These are phyloP conservation scores for Proterorhinus semilunaris DNA, from an alignment of 2,113 vertebrate genomes.

Conservation along the genomic window DNA sequence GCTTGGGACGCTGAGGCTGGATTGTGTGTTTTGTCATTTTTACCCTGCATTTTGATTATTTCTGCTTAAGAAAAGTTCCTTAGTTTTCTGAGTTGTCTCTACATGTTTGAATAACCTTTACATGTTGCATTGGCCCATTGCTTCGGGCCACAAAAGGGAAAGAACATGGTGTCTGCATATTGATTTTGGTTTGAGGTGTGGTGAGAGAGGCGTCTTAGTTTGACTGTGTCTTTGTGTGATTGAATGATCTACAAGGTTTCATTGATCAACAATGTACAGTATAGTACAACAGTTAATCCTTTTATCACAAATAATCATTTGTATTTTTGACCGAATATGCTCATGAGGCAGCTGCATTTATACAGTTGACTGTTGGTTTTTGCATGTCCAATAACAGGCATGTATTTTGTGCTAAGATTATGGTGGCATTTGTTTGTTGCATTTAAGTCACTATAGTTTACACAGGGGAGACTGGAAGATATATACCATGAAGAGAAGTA, in stretches of 20 bases:
- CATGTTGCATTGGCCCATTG: slow-evolving; percentile 20
- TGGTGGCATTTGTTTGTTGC: slow-evolving; percentile 23
- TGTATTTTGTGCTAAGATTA: slow-evolving; percentile 10
- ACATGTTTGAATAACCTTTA: slow-evolving; percentile 14
- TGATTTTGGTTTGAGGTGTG: slow-evolving; percentile 34
- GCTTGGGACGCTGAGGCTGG: too few species aligned
- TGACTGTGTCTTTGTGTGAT: slow-evolving; percentile 1
- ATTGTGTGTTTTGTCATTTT: too few species aligned
- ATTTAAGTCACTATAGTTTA: slow-evolving; percentile 43
- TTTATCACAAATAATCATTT: slow-evolving; percentile 34
- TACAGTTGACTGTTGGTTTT: slow-evolving; percentile 18
- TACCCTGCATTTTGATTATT: background rate
- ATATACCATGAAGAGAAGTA: slow-evolving; percentile 29
- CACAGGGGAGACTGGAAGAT: slow-evolving; percentile 4
- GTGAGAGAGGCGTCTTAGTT: slow-evolving; percentile 24
- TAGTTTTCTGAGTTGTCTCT: slow-evolving; percentile 2
- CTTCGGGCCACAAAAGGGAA: slow-evolving; percentile 47
- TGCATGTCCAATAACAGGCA: slow-evolving; percentile 35
- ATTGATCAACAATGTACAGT: background rate
- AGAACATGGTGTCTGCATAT: slow-evolving; percentile 12
- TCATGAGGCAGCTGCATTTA: slow-evolving; percentile 40
- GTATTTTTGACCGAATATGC: slow-evolving; percentile 38
- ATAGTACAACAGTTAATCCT: slow-evolving; percentile 16
- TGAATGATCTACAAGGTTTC: too few species aligned
- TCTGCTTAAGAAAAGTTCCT: slow-evolving; percentile 11